Evolutionary conservation across 2,888 invertebrate genomes (phyloP).

Genomic region (Ametastegia equiseti): DNA sequence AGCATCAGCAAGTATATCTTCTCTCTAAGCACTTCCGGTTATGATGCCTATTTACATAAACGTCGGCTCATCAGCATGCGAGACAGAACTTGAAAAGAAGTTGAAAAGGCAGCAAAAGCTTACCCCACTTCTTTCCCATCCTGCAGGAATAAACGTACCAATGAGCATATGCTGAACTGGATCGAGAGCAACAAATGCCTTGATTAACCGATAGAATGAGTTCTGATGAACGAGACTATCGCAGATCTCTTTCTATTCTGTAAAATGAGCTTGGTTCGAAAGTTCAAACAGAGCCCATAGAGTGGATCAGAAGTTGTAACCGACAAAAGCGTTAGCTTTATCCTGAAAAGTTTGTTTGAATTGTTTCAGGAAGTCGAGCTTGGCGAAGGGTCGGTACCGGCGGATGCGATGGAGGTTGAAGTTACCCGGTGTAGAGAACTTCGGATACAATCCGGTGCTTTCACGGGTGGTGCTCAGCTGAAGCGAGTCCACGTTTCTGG

Average conservation of each 20-base stretch:
- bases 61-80: conserved; percentile 22
- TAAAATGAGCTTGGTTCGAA: no score
- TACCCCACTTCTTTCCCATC: no score
- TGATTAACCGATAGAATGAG: no score
- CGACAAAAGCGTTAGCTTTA: no score
- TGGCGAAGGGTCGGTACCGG: conserved; percentile 78
- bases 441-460: conserved; percentile 78
- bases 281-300: no score
- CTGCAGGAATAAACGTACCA: neutral
- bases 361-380: conserved; percentile 71
- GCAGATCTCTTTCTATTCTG: no score
- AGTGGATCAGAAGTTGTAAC: neutral
- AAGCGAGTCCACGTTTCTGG: conserved; percentile 78
- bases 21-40: conserved; percentile 22
- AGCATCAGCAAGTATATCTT: neutral
- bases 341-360: conserved; percentile 20
- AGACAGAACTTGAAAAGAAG: neutral
- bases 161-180: no score
- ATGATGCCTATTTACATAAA: conserved; percentile 2
- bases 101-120: no score
- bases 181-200: no score
- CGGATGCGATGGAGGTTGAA: conserved; percentile 79
- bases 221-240: no score
- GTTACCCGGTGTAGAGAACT: conserved; percentile 79
- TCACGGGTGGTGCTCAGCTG: conserved; percentile 79